phyloP scores from a whole-genome alignment of 2,888 invertebrate species.

The Sceliomorpha sp. region DNA sequence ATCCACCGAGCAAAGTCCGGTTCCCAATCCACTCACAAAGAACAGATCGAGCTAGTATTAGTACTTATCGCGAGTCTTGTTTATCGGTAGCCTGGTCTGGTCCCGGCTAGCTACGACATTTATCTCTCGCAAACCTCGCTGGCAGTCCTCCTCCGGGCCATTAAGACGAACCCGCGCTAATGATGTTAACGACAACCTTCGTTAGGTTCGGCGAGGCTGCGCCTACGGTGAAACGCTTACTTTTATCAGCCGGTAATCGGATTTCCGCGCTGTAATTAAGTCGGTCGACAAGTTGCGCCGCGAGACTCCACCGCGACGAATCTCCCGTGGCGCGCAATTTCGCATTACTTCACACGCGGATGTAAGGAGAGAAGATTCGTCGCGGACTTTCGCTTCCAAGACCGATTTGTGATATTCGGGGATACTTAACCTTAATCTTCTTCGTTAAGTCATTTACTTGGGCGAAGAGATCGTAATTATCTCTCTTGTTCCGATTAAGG shows the following conservation, averaged over 20 bases:
- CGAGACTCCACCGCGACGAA: slow-evolving; percentile 39
- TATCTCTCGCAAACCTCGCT: slow-evolving; percentile 43
- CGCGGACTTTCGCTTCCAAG: slow-evolving; percentile 3
- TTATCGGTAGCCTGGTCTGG: no score
- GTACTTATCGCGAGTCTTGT: no score
- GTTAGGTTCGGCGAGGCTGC: slow-evolving; percentile 52
- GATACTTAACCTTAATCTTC: no score
- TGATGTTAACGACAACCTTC: slow-evolving; percentile 60
- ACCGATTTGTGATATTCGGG: no score
- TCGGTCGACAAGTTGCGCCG: slow-evolving; percentile 51
- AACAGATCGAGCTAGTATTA: no score
- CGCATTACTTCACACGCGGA: slow-evolving; percentile 28
- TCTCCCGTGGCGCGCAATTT: slow-evolving; percentile 49
- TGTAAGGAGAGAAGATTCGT: slow-evolving; percentile 1
- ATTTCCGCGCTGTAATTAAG: slow-evolving; percentile 58
- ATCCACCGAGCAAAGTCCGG: no score
- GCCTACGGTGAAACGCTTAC: slow-evolving; percentile 39
- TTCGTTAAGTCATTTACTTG: no score
- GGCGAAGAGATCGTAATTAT: no score
- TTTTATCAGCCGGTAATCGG: slow-evolving; percentile 56
- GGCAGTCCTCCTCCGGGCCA: slow-evolving; percentile 45
- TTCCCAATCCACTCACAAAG: no score
- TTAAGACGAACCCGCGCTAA: slow-evolving; percentile 52
- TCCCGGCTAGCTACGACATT: slow-evolving; percentile 44
- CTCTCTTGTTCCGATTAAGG: no score